Conservation (phyloP, 2,113 vertebrate species). For the Sphaerodactylus townsendi region DNA sequence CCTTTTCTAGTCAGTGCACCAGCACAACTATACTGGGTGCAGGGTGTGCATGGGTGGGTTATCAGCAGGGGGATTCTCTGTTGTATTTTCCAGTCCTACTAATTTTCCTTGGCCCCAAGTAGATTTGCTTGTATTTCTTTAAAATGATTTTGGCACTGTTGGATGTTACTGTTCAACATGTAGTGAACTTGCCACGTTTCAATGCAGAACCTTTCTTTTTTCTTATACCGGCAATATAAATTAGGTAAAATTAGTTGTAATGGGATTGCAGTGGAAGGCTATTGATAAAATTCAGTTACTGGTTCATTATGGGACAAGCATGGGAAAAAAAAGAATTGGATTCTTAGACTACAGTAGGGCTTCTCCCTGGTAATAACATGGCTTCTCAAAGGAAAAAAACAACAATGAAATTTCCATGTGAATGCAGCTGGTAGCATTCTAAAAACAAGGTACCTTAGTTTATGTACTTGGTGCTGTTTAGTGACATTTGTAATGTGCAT, state of each 20-base stretch:
- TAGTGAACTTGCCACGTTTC: not conserved
- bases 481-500: slow-evolving; percentile 52
- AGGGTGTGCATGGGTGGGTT: too few species aligned
- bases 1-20: too few species aligned
- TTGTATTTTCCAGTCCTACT: too few species aligned
- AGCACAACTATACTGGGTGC: too few species aligned
- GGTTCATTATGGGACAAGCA: slow-evolving; percentile 26
- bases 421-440: slow-evolving; percentile 55
- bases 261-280: slow-evolving; percentile 11
- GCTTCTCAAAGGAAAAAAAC: slow-evolving; percentile 48
- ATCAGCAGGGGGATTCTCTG: too few species aligned
- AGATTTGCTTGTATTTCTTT: too few species aligned
- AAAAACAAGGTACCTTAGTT: slow-evolving; percentile 58
- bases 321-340: slow-evolving; percentile 50
- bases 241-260: not conserved
- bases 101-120: too few species aligned
- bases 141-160: too few species aligned
- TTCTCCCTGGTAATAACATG: slow-evolving; percentile 29
- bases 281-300: slow-evolving; percentile 42
- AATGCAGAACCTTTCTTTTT: not conserved
- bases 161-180: not conserved
- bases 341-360: slow-evolving; percentile 16
- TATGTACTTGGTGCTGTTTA: slow-evolving; percentile 43
- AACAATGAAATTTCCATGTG: slow-evolving; percentile 67
- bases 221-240: not conserved